Conservation (phyloP, 1,140 invertebrate species). For the Eubasilissa regina region DNA sequence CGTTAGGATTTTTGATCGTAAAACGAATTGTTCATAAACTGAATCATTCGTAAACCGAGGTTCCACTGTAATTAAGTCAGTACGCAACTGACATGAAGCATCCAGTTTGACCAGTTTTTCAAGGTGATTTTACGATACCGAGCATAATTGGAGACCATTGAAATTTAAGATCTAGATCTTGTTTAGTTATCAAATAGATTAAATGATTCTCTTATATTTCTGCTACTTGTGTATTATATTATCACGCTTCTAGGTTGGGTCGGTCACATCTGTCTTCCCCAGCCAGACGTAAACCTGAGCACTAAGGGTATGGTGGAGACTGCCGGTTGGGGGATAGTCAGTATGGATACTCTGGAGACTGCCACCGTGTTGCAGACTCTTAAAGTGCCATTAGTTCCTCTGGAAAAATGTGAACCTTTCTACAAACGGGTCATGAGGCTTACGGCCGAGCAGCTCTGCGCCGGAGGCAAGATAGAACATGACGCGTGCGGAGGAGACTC, state of each 20-base stretch:
- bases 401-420: conserved; percentile 61
- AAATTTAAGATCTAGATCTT: too few relatives aligned
- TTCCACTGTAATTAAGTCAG: too few relatives aligned
- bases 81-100: too few relatives aligned
- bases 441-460: conserved; percentile 71
- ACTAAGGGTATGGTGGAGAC: conserved; percentile 67
- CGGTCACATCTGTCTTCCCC: conserved; percentile 68
- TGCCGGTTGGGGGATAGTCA: conserved; percentile 73
- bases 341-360: conserved; percentile 66
- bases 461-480: conserved; percentile 72
- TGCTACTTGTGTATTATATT: not conserved
- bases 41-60: too few relatives aligned
- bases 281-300: conserved; percentile 47
- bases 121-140: too few relatives aligned
- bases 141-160: too few relatives aligned
- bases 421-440: conserved; percentile 61
- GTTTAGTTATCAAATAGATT: too few relatives aligned
- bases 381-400: conserved; percentile 66
- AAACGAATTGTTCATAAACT: too few relatives aligned
- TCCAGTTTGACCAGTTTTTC: too few relatives aligned
- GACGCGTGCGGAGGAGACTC: conserved; percentile 79
- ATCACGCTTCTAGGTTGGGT: conserved; percentile 67
- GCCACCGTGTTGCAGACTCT: conserved; percentile 69
- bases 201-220: too few relatives aligned
- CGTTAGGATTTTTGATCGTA: too few relatives aligned